Evolutionary conservation across 1,140 invertebrate species (phyloP).

Genomic region (Drosophila ogumai): DNA sequence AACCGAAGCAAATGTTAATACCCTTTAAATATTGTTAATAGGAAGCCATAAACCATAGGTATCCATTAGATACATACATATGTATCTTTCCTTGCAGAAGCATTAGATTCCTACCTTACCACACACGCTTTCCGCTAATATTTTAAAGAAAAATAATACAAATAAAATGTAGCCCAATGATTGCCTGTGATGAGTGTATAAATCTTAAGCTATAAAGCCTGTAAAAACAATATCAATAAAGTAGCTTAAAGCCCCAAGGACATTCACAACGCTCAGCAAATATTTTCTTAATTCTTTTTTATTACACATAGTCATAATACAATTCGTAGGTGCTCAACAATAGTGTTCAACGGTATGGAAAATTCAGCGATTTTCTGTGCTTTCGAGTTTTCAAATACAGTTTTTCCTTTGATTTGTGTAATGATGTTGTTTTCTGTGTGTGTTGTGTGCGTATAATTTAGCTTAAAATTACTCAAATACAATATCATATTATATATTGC

Average conservation of each 20-base stretch:
- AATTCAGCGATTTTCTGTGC: conserved; percentile 13
- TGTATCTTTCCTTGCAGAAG: background rate
- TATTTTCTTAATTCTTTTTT: conserved; percentile 47
- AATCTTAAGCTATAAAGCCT: background rate
- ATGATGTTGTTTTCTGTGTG: conserved; percentile 27
- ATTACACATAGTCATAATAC: conserved; percentile 61
- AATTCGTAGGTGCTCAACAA: conserved; percentile 43
- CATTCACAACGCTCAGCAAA: conserved; percentile 11
- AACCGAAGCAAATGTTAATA: background rate
- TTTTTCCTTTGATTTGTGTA: conserved; percentile 21
- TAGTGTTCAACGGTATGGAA: conserved; percentile 7
- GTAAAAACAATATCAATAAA: background rate
- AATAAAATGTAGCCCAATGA: background rate
- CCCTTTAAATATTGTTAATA: background rate
- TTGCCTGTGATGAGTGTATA: background rate
- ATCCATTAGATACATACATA: background rate
- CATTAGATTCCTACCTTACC: background rate
- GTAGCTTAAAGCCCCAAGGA: conserved; percentile 30
- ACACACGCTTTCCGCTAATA: background rate
- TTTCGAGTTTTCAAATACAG: conserved; percentile 46
- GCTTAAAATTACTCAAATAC: conserved; percentile 71
- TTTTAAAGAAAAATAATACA: background rate
- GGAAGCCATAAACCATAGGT: background rate
- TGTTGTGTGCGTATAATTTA: conserved; percentile 53
- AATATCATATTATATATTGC: conserved; percentile 32